Conservation (phyloP, 1,140 invertebrate genomes). For the Trichomalopsis sarcophagae region DNA sequence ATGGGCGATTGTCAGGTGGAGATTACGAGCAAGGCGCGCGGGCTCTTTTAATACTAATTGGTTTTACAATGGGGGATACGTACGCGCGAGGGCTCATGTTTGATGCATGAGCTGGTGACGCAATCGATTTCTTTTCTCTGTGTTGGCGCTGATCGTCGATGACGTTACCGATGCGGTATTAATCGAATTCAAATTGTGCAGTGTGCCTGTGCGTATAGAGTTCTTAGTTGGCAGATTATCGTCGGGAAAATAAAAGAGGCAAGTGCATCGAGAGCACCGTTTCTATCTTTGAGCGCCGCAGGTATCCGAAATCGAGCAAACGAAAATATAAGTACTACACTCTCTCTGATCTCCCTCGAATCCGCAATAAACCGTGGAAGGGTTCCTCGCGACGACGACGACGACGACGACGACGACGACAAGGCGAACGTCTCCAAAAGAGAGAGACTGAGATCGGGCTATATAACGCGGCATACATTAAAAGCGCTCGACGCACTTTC, state of each 20-base stretch:
- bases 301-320: background rate
- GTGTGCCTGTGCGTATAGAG: too few relatives aligned
- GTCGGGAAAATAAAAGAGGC: too few relatives aligned
- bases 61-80: slow-evolving; percentile 16
- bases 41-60: slow-evolving; percentile 42
- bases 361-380: background rate
- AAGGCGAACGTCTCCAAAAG: slow-evolving; percentile 13
- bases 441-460: background rate
- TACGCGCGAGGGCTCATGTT: background rate
- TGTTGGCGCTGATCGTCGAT: background rate
- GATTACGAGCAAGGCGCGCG: background rate
- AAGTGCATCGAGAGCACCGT: background rate
- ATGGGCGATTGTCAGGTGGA: slow-evolving; percentile 16
- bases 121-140: slow-evolving; percentile 3
- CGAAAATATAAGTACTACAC: too few relatives aligned
- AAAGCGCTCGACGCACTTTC: slow-evolving; percentile 48
- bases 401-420: slow-evolving; percentile 6
- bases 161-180: background rate
- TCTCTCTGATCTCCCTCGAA: background rate
- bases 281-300: background rate
- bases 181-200: too few relatives aligned
- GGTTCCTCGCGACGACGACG: background rate
- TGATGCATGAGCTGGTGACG: slow-evolving; percentile 6
- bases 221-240: too few relatives aligned
- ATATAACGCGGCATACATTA: slow-evolving; percentile 50